phyloP scores from a whole-genome alignment of 2,888 invertebrate genomes.

The Troides oblongomaculatus region DNA sequence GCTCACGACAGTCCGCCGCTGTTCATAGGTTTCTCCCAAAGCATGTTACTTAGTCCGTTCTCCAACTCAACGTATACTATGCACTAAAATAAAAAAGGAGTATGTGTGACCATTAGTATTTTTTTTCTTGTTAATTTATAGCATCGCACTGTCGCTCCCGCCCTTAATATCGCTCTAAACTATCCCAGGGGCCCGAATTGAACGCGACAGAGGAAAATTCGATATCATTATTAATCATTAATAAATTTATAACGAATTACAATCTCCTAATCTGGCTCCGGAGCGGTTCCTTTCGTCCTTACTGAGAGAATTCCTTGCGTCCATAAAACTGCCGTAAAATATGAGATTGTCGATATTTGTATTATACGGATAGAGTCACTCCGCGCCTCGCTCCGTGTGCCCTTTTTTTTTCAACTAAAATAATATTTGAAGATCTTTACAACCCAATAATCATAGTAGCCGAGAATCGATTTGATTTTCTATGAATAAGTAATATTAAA shows the following conservation, averaged over 20 bases:
- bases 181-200: conserved; percentile 26
- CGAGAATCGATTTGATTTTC: conserved; percentile 22
- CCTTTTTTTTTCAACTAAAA: conserved; percentile 38
- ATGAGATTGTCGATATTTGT: conserved; percentile 55
- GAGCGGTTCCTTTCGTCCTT: conserved; percentile 49
- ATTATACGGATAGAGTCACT: conserved; percentile 33
- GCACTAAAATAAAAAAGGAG: neutral
- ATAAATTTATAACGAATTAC: conserved; percentile 71
- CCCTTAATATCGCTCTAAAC: conserved; percentile 31
- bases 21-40: no score
- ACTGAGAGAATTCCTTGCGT: conserved; percentile 48
- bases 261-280: conserved; percentile 63
- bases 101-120: neutral
- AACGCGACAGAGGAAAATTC: conserved; percentile 54
- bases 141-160: conserved; percentile 34
- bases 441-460: conserved; percentile 33
- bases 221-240: conserved; percentile 74
- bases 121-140: conserved; percentile 28
- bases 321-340: conserved; percentile 61
- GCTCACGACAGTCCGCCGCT: no score
- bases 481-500: conserved; percentile 23
- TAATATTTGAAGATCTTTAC: conserved; percentile 39
- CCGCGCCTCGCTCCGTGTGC: conserved; percentile 17
- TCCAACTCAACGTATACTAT: no score
- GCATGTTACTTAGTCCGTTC: no score